Evolutionary conservation across 1,140 invertebrate genomes (phyloP).

Genomic region (Ridgeia piscesae): DNA sequence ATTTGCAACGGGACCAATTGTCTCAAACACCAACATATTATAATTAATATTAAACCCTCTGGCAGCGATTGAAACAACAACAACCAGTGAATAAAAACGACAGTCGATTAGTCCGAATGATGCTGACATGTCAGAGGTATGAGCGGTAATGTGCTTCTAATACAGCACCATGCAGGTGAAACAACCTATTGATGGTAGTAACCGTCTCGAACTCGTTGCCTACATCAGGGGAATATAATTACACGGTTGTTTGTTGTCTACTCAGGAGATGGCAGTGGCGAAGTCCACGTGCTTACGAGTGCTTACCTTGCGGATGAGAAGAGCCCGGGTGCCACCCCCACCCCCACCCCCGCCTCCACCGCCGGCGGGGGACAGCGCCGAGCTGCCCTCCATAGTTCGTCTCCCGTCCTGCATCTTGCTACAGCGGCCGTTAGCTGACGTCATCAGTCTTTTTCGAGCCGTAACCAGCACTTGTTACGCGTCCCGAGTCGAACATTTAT

Average conservation of each 20-base stretch:
- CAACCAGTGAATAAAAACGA: background rate
- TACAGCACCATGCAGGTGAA: background rate
- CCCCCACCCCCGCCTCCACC: background rate
- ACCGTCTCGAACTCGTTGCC: background rate
- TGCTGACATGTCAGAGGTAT: background rate
- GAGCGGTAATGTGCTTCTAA: background rate
- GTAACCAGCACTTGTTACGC: background rate
- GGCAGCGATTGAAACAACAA: background rate
- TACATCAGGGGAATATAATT: background rate
- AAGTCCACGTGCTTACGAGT: background rate
- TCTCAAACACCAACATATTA: background rate
- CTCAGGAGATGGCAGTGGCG: background rate
- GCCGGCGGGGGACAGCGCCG: background rate
- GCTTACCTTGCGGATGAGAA: slow-evolving; percentile 15
- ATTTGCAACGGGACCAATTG: background rate
- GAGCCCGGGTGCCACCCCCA: background rate
- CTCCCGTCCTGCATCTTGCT: background rate
- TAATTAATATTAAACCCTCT: background rate
- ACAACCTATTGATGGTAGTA: background rate
- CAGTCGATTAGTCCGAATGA: too few species aligned
- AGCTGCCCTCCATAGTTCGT: background rate
- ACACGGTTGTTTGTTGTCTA: background rate
- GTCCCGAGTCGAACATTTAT: background rate
- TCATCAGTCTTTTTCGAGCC: background rate
- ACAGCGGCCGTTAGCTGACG: background rate